Conservation (phyloP, 2,113 vertebrate genomes). For the Lasiurus borealis region DNA sequence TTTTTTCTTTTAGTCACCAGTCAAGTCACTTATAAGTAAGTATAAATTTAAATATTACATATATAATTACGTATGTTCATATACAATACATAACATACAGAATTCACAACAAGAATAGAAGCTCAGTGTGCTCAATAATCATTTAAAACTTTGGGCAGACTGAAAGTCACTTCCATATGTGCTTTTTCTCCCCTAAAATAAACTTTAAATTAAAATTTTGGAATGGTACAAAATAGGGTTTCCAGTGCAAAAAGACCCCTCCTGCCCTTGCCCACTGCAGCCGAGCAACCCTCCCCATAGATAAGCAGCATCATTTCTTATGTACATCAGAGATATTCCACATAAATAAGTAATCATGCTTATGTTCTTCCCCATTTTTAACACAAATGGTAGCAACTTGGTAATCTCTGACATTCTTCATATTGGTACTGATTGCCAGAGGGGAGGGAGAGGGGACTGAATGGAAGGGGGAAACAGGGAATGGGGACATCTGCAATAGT, state of each 20-base stretch:
- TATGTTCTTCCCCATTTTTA: background rate
- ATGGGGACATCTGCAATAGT: background rate
- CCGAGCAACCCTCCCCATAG: no score
- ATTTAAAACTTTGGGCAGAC: background rate
- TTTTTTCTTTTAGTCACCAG: background rate
- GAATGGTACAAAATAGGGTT: background rate
- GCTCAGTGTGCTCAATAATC: background rate
- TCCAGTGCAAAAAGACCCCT: background rate
- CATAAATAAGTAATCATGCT: background rate
- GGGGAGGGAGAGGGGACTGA: no score
- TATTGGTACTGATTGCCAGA: background rate
- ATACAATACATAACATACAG: background rate
- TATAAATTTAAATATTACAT: slow-evolving; percentile 26
- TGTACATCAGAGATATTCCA: background rate
- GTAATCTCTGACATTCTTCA: background rate
- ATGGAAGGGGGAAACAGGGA: rapidly evolving
- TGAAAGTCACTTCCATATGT: background rate
- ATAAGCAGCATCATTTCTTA: background rate
- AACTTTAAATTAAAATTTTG: slow-evolving; percentile 24
- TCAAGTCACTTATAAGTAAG: background rate
- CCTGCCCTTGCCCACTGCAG: background rate
- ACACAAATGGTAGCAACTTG: background rate
- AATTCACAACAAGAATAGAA: background rate
- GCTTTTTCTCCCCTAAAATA: background rate
- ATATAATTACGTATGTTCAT: background rate